A percentile compares a stretch with the other conserved stretches of the same genome.
Conservation (phyloP, 2,113 vertebrate genomes). For the Lophura nycthemera region DNA sequence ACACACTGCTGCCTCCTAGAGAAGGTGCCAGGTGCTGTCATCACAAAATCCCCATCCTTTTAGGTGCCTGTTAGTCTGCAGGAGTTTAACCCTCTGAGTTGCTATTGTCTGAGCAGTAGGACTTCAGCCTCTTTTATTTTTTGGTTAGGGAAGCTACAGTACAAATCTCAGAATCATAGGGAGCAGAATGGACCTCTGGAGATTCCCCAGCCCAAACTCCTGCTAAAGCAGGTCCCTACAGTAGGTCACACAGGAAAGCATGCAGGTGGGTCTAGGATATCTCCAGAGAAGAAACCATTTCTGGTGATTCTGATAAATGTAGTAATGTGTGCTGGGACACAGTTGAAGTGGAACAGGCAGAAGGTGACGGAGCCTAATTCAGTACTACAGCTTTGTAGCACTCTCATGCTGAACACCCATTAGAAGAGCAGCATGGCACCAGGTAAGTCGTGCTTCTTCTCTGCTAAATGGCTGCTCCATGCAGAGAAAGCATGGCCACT, state of each 20-base stretch:
- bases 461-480: not conserved
- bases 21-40: not conserved
- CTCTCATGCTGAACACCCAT: not conserved
- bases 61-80: fast-evolving
- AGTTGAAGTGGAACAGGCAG: not conserved
- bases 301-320: not conserved
- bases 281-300: not conserved
- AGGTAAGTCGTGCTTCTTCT: not conserved
- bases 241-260: no score
- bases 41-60: not conserved
- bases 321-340: not conserved
- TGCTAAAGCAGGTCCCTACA: no score
- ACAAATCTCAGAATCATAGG: not conserved
- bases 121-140: not conserved
- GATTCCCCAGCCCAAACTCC: no score
- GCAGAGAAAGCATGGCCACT: not conserved
- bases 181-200: no score
- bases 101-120: not conserved
- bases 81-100: not conserved
- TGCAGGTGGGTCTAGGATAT: no score
- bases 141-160: not conserved
- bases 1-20: not conserved
- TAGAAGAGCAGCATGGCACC: not conserved
- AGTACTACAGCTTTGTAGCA: fast-evolving
- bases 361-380: not conserved